Percentiles rank a stretch among this genome's conserved stretches.
These are phyloP conservation scores for Pristionchus pacificus DNA, from an alignment of 1,140 invertebrate genomes.

Conservation along the genomic window DNA sequence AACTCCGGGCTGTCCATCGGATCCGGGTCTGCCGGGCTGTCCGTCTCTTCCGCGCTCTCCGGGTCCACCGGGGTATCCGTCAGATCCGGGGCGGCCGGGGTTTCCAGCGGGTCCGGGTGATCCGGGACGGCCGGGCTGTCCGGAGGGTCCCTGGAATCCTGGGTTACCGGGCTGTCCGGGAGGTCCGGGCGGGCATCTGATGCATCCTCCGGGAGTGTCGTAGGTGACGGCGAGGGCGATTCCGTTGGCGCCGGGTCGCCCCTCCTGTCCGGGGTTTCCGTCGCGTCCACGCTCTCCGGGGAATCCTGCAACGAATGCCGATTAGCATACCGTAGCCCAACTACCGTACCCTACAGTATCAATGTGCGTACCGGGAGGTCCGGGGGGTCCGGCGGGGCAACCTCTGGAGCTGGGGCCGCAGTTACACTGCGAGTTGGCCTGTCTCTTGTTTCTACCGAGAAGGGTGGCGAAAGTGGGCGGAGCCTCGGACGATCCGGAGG, in stretches of 20 bases:
- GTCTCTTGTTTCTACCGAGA: constrained; percentile 19
- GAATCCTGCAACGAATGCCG: constrained; percentile 10
- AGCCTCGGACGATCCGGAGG: constrained; percentile 19
- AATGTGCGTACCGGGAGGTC: constrained; percentile 34
- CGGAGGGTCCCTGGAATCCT: constrained; percentile 20
- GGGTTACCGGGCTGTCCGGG: constrained; percentile 6
- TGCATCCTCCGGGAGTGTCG: not conserved
- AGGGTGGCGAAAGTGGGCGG: constrained; percentile 26
- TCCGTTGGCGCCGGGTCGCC: constrained; percentile 13
- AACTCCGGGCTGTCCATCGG: constrained; percentile 27
- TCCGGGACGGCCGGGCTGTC: constrained; percentile 7
- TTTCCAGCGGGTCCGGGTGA: constrained; percentile 19
- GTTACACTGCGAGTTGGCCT: constrained; percentile 21
- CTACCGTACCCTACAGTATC: constrained; percentile 23
- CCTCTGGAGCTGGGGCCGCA: constrained; percentile 25
- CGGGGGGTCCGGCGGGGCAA: constrained; percentile 35
- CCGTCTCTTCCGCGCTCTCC: constrained; percentile 16
- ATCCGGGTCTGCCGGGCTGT: constrained; percentile 15
- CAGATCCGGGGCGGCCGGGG: constrained; percentile 27
- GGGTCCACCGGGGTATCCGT: constrained; percentile 13
- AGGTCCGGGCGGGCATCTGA: constrained; percentile 3
- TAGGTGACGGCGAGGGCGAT: constrained; percentile 12
- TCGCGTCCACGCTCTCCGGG: constrained; percentile 23
- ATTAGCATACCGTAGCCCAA: not conserved
- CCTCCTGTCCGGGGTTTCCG: constrained; percentile 24